Evolutionary conservation across 2,113 vertebrate species (phyloP).

Genomic region (Oenanthe melanoleuca): DNA sequence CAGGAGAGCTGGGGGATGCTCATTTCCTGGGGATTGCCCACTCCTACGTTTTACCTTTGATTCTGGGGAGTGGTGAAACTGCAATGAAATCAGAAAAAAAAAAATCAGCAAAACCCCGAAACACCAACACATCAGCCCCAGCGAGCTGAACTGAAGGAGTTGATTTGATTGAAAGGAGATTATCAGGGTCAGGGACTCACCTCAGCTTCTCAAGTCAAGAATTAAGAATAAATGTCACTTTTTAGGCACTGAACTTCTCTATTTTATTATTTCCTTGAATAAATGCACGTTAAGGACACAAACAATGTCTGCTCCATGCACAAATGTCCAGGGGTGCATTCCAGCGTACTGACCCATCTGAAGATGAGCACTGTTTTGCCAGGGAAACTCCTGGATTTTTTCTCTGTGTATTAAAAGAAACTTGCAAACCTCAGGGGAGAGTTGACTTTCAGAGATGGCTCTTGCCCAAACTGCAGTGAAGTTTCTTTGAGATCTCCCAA

Average conservation of each 20-base stretch:
- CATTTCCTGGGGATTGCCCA: neutral
- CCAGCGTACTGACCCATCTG: neutral
- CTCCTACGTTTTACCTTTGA: neutral
- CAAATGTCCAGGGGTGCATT: neutral
- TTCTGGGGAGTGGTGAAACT: neutral
- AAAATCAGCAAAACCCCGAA: neutral
- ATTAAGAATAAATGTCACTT: neutral
- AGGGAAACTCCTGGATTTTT: neutral
- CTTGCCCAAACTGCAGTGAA: neutral
- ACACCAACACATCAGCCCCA: fast-evolving
- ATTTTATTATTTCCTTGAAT: neutral
- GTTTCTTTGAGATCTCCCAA: neutral
- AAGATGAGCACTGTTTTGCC: neutral
- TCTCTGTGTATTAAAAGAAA: neutral
- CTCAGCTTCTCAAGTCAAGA: neutral
- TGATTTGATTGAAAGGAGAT: neutral
- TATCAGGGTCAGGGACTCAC: neutral
- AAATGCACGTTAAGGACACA: neutral
- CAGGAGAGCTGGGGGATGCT: neutral
- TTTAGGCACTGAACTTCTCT: neutral
- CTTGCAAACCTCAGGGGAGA: neutral
- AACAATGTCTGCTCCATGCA: neutral
- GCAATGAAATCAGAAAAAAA: neutral
- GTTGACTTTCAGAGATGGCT: neutral
- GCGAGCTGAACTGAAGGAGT: neutral